A percentile compares a stretch with the other conserved stretches of the same genome.
Conservation (phyloP, 1,140 invertebrate genomes). For the Pectinophora gossypiella region DNA sequence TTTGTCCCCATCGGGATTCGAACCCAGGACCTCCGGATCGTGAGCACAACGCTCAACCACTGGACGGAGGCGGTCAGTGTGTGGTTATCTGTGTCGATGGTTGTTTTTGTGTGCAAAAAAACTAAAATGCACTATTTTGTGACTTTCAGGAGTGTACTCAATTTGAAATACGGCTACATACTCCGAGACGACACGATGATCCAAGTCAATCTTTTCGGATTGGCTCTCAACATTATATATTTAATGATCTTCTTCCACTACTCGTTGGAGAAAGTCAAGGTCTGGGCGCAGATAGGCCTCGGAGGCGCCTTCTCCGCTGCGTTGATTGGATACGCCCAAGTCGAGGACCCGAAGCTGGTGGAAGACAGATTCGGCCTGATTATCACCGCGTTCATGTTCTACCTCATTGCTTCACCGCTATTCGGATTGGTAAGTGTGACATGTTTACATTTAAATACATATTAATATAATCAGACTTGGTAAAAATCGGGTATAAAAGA, state of each 20-base stretch:
- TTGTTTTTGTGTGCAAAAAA: no score
- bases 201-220: conserved; percentile 83
- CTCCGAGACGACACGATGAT: conserved; percentile 84
- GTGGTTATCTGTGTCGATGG: no score
- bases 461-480: no score
- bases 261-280: conserved; percentile 27
- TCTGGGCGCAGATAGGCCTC: conserved; percentile 75
- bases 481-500: no score
- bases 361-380: conserved; percentile 83
- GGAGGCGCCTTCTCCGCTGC: conserved; percentile 74
- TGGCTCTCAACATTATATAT: conserved; percentile 80
- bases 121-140: no score
- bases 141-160: conserved; percentile 79
- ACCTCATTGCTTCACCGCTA: conserved; percentile 83
- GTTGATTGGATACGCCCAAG: conserved; percentile 78
- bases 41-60: no score
- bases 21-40: no score
- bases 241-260: conserved; percentile 80
- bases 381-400: conserved; percentile 80
- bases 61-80: no score
- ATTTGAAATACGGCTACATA: conserved; percentile 82
- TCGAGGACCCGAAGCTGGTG: conserved; percentile 78
- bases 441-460: no score
- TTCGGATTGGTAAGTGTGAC: conserved; percentile 81
- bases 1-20: no score